phyloP scores from a whole-genome alignment of 2,888 invertebrate species.

The Polymixis lichenea region DNA sequence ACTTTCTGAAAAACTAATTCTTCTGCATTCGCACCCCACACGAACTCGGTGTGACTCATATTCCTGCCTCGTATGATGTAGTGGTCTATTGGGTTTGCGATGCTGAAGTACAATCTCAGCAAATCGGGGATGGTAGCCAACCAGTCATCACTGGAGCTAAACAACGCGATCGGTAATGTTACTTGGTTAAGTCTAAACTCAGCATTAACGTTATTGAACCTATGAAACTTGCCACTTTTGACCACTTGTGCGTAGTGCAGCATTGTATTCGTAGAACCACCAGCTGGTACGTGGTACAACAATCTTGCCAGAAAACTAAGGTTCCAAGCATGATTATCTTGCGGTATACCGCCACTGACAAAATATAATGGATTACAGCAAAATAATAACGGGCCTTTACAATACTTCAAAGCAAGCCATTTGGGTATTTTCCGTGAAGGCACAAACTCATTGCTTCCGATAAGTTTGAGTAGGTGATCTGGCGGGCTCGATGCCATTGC shows the following conservation, averaged over 20 bases:
- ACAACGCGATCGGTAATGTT: slow-evolving; percentile 76
- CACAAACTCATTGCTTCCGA: slow-evolving; percentile 77
- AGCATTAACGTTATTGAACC: slow-evolving; percentile 65
- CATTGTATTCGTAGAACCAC: slow-evolving; percentile 80
- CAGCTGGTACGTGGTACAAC: slow-evolving; percentile 79
- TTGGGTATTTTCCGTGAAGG: slow-evolving; percentile 75
- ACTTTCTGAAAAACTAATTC: slow-evolving; percentile 75
- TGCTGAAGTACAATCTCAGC: slow-evolving; percentile 74
- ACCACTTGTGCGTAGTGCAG: slow-evolving; percentile 80
- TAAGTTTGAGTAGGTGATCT: slow-evolving; percentile 67
- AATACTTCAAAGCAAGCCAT: slow-evolving; percentile 75
- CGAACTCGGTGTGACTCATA: slow-evolving; percentile 80
- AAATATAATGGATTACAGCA: slow-evolving; percentile 82
- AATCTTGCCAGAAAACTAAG: slow-evolving; percentile 74
- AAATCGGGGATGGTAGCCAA: slow-evolving; percentile 77
- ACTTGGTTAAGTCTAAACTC: slow-evolving; percentile 74
- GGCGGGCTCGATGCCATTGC: slow-evolving; percentile 68
- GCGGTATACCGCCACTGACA: slow-evolving; percentile 74
- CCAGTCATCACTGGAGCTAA: slow-evolving; percentile 80
- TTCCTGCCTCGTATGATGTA: slow-evolving; percentile 75
- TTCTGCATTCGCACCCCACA: slow-evolving; percentile 76
- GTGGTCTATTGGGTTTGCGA: slow-evolving; percentile 79
- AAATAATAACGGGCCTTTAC: slow-evolving; percentile 72
- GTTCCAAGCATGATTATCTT: slow-evolving; percentile 62
- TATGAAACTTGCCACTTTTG: slow-evolving; percentile 79